Conservation (phyloP, 2,113 vertebrate genomes). For the Polypterus senegalus region DNA sequence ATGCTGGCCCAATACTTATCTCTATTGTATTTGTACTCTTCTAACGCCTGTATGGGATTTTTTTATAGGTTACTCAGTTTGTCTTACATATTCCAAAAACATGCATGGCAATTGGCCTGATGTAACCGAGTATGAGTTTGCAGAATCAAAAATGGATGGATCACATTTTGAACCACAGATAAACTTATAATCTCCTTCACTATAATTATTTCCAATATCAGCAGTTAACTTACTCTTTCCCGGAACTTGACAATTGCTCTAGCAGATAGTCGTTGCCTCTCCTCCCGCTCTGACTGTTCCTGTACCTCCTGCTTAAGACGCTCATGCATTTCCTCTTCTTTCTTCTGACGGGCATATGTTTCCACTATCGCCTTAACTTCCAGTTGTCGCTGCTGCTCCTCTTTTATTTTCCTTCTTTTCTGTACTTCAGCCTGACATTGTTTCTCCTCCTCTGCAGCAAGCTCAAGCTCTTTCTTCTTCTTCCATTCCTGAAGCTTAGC, state of each 20-base stretch:
- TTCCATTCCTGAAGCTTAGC: constrained; percentile 56
- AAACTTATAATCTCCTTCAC: no score
- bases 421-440: constrained; percentile 47
- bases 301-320: constrained; percentile 39
- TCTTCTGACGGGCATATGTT: constrained; percentile 47
- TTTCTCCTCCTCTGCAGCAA: constrained; percentile 43
- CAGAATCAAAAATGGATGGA: no score
- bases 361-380: constrained; percentile 56
- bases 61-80: no score
- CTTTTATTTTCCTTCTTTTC: constrained; percentile 43
- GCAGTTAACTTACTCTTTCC: constrained; percentile 49
- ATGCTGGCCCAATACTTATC: no score
- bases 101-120: no score
- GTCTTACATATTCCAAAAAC: no score
- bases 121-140: no score
- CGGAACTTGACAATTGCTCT: constrained; percentile 58
- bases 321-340: constrained; percentile 48
- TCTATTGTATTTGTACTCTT: no score
- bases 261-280: constrained; percentile 45
- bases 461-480: constrained; percentile 45
- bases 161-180: no score
- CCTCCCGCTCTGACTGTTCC: constrained; percentile 45
- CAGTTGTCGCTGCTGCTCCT: constrained; percentile 42
- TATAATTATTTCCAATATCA: no score
- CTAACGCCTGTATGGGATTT: no score